A percentile compares a stretch with the other conserved stretches of the same genome.
Evolutionary conservation across 2,888 invertebrate species (phyloP).

Genomic region (Harpagoxenus sublaevis): DNA sequence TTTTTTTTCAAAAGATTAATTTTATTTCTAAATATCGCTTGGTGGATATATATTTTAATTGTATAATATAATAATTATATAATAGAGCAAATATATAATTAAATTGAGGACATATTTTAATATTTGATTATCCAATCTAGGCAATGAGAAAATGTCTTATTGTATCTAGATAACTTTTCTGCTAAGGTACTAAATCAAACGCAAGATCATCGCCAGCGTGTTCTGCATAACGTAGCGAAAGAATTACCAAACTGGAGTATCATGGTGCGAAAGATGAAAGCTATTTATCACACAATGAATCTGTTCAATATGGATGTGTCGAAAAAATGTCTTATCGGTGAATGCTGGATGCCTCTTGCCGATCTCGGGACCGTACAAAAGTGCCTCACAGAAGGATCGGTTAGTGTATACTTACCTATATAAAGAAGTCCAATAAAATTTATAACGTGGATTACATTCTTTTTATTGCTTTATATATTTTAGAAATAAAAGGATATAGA

Average conservation of each 20-base stretch:
- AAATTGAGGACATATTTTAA: not conserved
- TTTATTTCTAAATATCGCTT: no score
- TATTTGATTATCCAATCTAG: not conserved
- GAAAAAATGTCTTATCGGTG: slow-evolving; percentile 99
- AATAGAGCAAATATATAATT: not conserved
- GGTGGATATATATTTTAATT: no score
- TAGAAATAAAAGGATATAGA: not conserved
- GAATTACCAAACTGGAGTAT: slow-evolving; percentile 96
- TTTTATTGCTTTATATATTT: not conserved
- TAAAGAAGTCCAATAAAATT: not conserved
- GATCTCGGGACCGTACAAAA: slow-evolving; percentile 96
- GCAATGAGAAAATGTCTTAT: not conserved
- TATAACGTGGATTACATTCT: not conserved
- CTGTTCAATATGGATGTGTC: slow-evolving; percentile 99
- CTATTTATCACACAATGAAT: slow-evolving; percentile 97
- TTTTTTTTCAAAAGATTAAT: no score
- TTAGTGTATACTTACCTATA: slow-evolving; percentile 84
- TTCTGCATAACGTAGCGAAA: slow-evolving; percentile 94
- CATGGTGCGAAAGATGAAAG: slow-evolving; percentile 95
- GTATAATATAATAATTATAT: no score
- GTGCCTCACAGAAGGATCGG: slow-evolving; percentile 94
- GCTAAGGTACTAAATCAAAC: slow-evolving; percentile 94
- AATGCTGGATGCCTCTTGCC: slow-evolving; percentile 91
- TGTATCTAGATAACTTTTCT: slow-evolving; percentile 50
- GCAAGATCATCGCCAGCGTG: slow-evolving; percentile 94